Conservation (phyloP, 2,888 invertebrate genomes). For the Notodromas monacha region DNA sequence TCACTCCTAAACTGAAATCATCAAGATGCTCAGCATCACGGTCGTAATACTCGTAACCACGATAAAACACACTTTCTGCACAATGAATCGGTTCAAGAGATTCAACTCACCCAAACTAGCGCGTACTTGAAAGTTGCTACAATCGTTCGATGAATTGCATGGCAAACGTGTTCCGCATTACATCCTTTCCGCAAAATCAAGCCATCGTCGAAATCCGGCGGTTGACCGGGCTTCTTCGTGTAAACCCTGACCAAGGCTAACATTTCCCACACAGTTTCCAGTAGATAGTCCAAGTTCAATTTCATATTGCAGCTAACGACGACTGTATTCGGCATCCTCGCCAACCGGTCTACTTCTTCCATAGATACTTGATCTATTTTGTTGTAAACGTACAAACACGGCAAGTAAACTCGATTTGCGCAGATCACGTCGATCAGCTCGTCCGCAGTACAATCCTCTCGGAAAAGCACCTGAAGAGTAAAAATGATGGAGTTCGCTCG, state of each 20-base stretch:
- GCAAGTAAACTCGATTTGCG: slow-evolving; percentile 74
- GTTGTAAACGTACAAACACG: slow-evolving; percentile 93
- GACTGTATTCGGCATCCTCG: slow-evolving; percentile 48
- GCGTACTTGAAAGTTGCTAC: slow-evolving; percentile 81
- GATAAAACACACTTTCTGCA: too few relatives aligned
- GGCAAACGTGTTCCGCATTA: slow-evolving; percentile 83
- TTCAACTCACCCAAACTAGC: slow-evolving; percentile 64
- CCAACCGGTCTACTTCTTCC: slow-evolving; percentile 84
- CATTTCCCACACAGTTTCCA: slow-evolving; percentile 75
- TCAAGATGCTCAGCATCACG: too few relatives aligned
- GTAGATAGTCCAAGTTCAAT: slow-evolving; percentile 69
- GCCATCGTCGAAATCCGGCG: slow-evolving; percentile 80
- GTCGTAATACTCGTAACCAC: too few relatives aligned
- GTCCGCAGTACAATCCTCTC: slow-evolving; percentile 79
- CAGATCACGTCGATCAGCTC: slow-evolving; percentile 94
- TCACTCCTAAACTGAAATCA: too few relatives aligned
- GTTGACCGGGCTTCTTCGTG: slow-evolving; percentile 92
- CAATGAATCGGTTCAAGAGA: too few relatives aligned
- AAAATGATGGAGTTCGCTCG: too few relatives aligned
- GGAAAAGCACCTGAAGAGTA: slow-evolving; percentile 33
- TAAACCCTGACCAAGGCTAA: slow-evolving; percentile 74
- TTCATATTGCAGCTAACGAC: slow-evolving; percentile 98
- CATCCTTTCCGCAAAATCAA: slow-evolving; percentile 68
- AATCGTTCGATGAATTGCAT: slow-evolving; percentile 73
- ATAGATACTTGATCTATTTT: slow-evolving; percentile 99